Base-by-base conservation (phyloP, 2,888 invertebrate genomes). In the Lithosia quadra region DNA sequence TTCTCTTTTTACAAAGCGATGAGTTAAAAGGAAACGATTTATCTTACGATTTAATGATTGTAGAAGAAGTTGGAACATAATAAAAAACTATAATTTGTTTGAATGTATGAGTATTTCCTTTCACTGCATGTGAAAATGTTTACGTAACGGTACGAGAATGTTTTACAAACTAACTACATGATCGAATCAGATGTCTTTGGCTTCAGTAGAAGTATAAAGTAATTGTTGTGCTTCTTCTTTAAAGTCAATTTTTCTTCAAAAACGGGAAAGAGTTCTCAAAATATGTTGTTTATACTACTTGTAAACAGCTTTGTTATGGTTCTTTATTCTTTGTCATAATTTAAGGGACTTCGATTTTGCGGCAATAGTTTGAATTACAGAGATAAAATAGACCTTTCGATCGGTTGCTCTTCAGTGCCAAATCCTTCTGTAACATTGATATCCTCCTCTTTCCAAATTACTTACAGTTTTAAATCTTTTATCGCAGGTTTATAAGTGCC, bases 71-170 rank as follows among this genome's bases (percentile, higher is more conserved):
- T 59, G 22, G 21, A 59, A 36, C 60, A 39, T 59, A 49, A 21
- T 49, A 49, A 65, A 49, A n/a, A 34, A 39, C 15, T 56, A 61
- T 56, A 61, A 55, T 61, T 66, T 60, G 55, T 55, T 61, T 55
- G 39, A 67, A 62, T 8, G 36, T 22, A 33, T 18, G 49, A 13
- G 39, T 57, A 43, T 67, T 67, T 58, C 63, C 63, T 67, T 67
- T 63, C 63, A 63, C 34, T 28, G 63, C 58, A 15, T 58, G 67
- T 63, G 58, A 58, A 63, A 68, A 63, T 59, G 67, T 68, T 68
- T 68, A 68, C 53, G 63, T 59, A 68, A 68, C 53, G 34, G 36
- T 53, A 53, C 63, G 67, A 53, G 34, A 5, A 49, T 67, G 63
- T 67, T 63, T 63, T 58, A 67, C 49, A 67, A 67, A 67, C 67